Base-by-base conservation (phyloP, 2,113 vertebrate species). In the Theristicus caerulescens region DNA sequence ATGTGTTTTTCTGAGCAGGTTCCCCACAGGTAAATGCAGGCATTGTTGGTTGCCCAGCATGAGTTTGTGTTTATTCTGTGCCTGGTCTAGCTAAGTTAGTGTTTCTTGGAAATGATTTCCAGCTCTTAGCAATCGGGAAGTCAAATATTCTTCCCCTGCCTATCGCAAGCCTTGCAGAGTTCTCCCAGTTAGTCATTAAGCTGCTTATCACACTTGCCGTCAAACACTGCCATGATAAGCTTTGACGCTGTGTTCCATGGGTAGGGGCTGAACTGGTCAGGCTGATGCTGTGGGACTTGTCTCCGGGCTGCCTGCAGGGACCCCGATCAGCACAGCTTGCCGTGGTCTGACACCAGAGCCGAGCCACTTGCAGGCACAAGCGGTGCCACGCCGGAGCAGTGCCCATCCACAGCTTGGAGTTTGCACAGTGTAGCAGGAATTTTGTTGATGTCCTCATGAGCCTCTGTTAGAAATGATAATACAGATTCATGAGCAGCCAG, bases 161-260 rank as follows among this genome's bases (percentile, higher is more conserved):
- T 88, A 32, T 52, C 31, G 2, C 59, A 52, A 65, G 57, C 34
- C 46, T 77, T 88, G 62, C 76, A 21, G 55, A 13, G 57, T 55
- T 96, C 15, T 44, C 24, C 27, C 38, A 36, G 73, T 96, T 94
- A 96, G 91, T 89, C 70, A 95, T 95, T 94, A 94, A 88, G 38
- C 65, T 61, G 73, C 88, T 95, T 96, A 96, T 92, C 94, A 38
- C 40, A 12, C 54, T 58, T 55, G 69, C 76, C 0, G 21, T 90
- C 80, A 78, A 13, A 49, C 0, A 0, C 67, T 88, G 76, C 72
- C 0, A 0, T 36, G 78, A 54, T 90, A 86, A 95, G 80, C 72
- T 88, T 54, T 73, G 70, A 27, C 0, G 0, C 47, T 51, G 12
- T 70, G 64, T 46, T 90, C 32, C 52, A 9, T 7, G 26, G 18